These are phyloP conservation scores for Romanomermis culicivorax DNA, from an alignment of 2,888 invertebrate species.

Conservation along the genomic window DNA sequence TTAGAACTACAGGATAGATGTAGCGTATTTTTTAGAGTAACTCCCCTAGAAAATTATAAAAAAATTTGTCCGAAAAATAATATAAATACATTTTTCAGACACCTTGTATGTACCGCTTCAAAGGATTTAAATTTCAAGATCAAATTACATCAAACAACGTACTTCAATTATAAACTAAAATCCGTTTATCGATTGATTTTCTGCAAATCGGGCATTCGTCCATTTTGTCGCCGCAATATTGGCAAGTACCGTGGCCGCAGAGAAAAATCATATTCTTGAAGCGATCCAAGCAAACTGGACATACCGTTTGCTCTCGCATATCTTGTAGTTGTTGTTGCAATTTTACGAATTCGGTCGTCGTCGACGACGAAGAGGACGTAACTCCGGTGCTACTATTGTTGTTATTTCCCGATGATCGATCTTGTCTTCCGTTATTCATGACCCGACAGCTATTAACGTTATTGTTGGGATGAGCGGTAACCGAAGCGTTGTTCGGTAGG, in stretches of 20 bases:
- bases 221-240: constrained; percentile 95
- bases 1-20: too few species aligned
- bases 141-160: too few species aligned
- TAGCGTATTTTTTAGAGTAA: too few species aligned
- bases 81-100: too few species aligned
- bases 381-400: too few species aligned
- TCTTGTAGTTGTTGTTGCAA: constrained; percentile 69
- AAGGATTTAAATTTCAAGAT: too few species aligned
- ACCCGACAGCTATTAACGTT: constrained; percentile 8
- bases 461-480: too few species aligned
- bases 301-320: constrained; percentile 56
- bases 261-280: constrained; percentile 95
- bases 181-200: constrained; percentile 82
- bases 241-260: constrained; percentile 91
- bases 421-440: constrained; percentile 45
- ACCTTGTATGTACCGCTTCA: too few species aligned
- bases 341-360: constrained; percentile 39
- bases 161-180: constrained; percentile 57
- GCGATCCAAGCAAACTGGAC: constrained; percentile 88
- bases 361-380: too few species aligned
- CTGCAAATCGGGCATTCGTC: constrained; percentile 90
- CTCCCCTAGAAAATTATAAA: too few species aligned
- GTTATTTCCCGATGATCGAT: constrained; percentile 44
- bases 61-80: too few species aligned
- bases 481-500: too few species aligned